Base-by-base conservation (phyloP, 1,140 invertebrate species). In the Ditylenchus dipsaci region DNA sequence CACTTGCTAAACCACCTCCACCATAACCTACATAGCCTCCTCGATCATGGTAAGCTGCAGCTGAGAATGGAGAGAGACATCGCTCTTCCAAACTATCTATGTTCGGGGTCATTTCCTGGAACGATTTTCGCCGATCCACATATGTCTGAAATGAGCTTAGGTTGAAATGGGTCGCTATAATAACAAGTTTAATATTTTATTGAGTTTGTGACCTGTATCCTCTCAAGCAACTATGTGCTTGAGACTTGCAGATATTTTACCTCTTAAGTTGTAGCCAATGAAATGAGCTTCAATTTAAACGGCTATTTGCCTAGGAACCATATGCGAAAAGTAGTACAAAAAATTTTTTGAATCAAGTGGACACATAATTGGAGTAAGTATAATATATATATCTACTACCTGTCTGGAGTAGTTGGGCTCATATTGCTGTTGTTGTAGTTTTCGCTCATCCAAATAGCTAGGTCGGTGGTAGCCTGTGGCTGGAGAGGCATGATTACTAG, bases 101-200 rank as follows among this genome's bases (percentile, higher is more conserved):
- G 15, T 58, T 38, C 17, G 69, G 69, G 1, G 68, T 67, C 70
- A 71, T 47, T 65, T 75, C 78, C 57, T 76, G 75, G 63, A 76
- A 76, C 8, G 76, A 79, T 33, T 76, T 74, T 33, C 75, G 59
- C 23, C 75, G 59, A 59, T 76, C 75, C 17, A 68, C 64, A 57
- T 71, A 76, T n/a, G 17, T 62, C 72, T 73, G 62, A 3, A 65
- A 66, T 11, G 56, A 23, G 13, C 29, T 56, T 13, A 56, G 13
- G 13, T 56, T 56, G 13, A 23, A 23, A 3, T 56, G 21, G 21
- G 45, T 15, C 45, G 45, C 15, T 47, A 15, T 15, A 47, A 21
- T 47, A 47, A 15, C 45, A 21, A 15, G 21, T 47, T n/a, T n/a
- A n/a, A n/a, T n/a, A n/a, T n/a, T n/a, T n/a, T n/a, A n/a, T n/a